Evolutionary conservation across 2,888 invertebrate genomes (phyloP), one percentile per base, ranked within the genome.

Genomic region (Germaria angustata): DNA sequence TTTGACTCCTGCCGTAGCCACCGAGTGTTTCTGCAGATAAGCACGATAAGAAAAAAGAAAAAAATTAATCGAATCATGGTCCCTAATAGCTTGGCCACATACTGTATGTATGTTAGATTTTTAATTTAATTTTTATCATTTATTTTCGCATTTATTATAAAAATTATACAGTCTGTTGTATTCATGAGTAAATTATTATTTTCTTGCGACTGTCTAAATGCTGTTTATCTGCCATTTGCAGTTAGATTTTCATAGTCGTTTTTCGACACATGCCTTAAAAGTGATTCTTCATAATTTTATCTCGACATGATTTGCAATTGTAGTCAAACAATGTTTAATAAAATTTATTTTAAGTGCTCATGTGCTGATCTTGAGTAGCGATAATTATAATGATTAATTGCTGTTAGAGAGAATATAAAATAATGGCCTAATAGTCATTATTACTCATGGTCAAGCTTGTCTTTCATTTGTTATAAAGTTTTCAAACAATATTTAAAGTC

Each of bases 181-280:
- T 51, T 61, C 59, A 68, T 32, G 49, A 34, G 24, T 55, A 71
- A 71, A 71, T 63, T 63, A 34, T 51, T 41, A 51, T 61, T 44
- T 63, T 46, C 1, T 53, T 46, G n/a, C 11, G n/a, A 53, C 34
- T 55, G 44, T 55, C 22, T 63, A 28, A 78, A 63, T 68, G 17
- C 55, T 68, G 72, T 69, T 78, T 55, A 69, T 57, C 73, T 73
- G 65, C 68, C 81, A 81, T 41, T 69, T 78, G 73, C 78, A 81
- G 69, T 81, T 81, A 81, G 51, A 63, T 75, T 73, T 51, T 34
- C 15, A 15, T 7, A 13, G 15, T 55, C 44, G 24, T 51, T 22
- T 53, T 65, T 72, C 57, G 39, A 32, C 32, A 34, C 68, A 32
- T 39, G 28, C 32, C 24, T 53, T 34, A 36, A 49, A 44, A 39